Percentiles rank a stretch among this genome's conserved stretches.
These are phyloP conservation scores for Tinamus guttatus DNA, from an alignment of 2,113 vertebrate species.

Conservation along the genomic window DNA sequence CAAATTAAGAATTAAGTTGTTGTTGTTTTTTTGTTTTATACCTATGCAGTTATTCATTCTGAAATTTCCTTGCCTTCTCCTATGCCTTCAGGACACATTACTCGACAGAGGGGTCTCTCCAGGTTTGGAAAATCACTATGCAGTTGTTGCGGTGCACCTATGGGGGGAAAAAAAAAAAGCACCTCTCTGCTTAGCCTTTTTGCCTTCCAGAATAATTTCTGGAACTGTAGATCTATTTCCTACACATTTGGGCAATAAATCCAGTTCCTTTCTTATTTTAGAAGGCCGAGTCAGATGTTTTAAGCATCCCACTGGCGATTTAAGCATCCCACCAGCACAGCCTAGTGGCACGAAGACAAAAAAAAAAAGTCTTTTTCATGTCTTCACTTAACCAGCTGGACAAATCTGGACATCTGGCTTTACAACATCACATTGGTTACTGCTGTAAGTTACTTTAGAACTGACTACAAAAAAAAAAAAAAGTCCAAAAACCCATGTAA, in stretches of 20 bases:
- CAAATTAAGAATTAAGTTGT: background rate
- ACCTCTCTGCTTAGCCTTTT: background rate
- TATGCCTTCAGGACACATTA: background rate
- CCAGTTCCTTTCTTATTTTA: background rate
- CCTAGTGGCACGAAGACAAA: conserved; percentile 33
- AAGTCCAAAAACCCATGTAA: background rate
- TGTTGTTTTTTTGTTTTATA: background rate
- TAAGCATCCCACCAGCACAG: background rate
- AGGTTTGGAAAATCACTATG: background rate
- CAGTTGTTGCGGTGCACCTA: background rate
- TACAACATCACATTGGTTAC: background rate
- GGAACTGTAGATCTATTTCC: background rate
- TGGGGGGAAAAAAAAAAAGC: background rate
- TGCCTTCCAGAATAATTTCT: background rate
- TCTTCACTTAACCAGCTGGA: background rate
- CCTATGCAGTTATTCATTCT: background rate
- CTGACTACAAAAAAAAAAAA: background rate
- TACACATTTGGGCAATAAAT: background rate
- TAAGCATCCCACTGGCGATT: background rate
- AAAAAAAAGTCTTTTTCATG: background rate
- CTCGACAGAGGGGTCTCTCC: background rate
- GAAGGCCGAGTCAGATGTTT: background rate
- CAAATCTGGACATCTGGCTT: background rate
- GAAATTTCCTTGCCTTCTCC: background rate
- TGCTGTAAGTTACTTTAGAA: background rate